Evolutionary conservation across 1,140 invertebrate genomes (phyloP), one percentile per base, ranked within the genome.

Genomic region (Trichoplusia ni): DNA sequence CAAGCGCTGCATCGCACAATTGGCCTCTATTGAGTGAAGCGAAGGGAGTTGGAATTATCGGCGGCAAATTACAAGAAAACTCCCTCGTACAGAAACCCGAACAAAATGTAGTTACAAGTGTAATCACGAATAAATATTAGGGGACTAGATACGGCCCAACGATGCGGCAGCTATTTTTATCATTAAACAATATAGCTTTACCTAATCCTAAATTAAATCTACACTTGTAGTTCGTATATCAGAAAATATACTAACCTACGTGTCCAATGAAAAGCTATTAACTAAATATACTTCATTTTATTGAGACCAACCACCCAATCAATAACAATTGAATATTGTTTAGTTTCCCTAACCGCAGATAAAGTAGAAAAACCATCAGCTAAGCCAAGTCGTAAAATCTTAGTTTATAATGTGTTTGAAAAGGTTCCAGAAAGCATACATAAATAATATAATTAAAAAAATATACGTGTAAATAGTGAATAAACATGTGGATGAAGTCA

Each of bases 1-100:
- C 71, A 71, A 60, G 69, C 66, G 46, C 67, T 71, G 67, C 70
- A 66, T 71, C 68, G 64, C 53, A 75, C 73, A 78, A 82, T 82
- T 79, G 79, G 66, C 73, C 62, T 63, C 65, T 73, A 79, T 79
- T 78, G 71, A 79, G 29, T 42, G 46, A 54, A 38, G 37, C 54
- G 61, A 42, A 72, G 75, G 71, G 75, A 62, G 63, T 46, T 70
- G 44, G 58, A 70, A 76, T 79, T 77, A 81, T 79, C 64, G 73
- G 54, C 46, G 62, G 74, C 51, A 63, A 78, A 82, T 82, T 82
- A 82, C 75, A 79, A 79, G 75, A 79, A 76, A 78, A 66, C 59
- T 69, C 61, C 69, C 59, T 16, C 59, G 54, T 35, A 71, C 63
- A 72, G 54, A 66, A 67, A 69, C 65, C 54, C 38, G 51, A 47